Percentiles rank a stretch among this genome's conserved stretches.
phyloP scores from a whole-genome alignment of 2,113 vertebrate species.

The Numenius arquata region DNA sequence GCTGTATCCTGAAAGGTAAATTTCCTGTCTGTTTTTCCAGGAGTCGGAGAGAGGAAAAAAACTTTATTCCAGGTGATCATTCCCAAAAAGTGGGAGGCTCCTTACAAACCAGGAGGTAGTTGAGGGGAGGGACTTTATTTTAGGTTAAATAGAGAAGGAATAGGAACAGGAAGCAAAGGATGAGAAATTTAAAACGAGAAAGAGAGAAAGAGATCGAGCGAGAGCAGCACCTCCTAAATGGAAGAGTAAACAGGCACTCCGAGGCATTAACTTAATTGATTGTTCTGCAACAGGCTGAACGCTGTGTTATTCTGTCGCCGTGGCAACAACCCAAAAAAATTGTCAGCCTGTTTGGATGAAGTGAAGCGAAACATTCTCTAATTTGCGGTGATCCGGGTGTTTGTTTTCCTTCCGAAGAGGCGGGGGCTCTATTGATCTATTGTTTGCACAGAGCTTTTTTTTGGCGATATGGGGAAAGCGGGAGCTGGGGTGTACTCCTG shows the following conservation, averaged over 20 bases:
- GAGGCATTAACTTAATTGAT: conserved; percentile 88
- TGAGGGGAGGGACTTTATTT: neutral
- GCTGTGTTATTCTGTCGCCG: conserved; percentile 83
- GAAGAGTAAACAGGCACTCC: conserved; percentile 75
- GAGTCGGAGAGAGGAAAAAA: neutral
- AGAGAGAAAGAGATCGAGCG: neutral
- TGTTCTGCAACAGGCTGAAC: conserved; percentile 86
- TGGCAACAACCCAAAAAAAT: conserved; percentile 84
- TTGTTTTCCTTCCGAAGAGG: conserved; percentile 69
- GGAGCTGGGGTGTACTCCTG: neutral
- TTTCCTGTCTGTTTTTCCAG: neutral
- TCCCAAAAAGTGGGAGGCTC: neutral
- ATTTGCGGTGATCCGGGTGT: conserved; percentile 81
- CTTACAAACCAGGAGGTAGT: neutral
- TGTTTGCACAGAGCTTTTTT: conserved; percentile 56
- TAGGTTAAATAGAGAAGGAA: neutral
- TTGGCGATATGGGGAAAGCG: neutral
- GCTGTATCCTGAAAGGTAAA: neutral
- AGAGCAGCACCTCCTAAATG: conserved; percentile 59
- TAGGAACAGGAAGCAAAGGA: conserved; percentile 5
- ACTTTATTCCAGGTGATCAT: neutral
- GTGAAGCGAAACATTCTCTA: conserved; percentile 86
- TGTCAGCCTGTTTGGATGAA: conserved; percentile 87
- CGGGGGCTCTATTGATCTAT: conserved; percentile 63
- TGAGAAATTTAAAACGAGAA: conserved; percentile 8